Evolutionary conservation across 2,113 vertebrate genomes (phyloP).

Genomic region (Myotis davidii): DNA sequence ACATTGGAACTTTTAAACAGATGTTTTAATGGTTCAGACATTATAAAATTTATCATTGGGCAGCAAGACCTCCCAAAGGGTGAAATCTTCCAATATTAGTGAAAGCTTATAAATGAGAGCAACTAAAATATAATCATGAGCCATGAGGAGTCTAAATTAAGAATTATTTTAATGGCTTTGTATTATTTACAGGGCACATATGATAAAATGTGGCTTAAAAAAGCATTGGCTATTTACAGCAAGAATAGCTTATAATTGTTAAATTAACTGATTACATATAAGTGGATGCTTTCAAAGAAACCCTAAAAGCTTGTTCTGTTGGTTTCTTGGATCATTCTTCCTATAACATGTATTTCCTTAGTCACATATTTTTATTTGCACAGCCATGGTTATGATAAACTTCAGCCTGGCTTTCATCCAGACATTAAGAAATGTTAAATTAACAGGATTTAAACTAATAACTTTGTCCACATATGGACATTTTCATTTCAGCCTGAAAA

Average conservation of each 20-base stretch:
- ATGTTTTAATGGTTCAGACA: not conserved
- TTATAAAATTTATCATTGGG: not conserved
- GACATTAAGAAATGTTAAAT: not conserved
- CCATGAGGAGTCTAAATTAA: not conserved
- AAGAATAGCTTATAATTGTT: not conserved
- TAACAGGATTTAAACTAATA: constrained; percentile 1
- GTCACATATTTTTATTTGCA: constrained; percentile 24
- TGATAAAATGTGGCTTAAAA: not conserved
- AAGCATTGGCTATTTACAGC: not conserved
- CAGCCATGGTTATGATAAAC: not conserved
- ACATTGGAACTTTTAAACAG: not conserved
- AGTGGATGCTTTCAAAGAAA: not conserved
- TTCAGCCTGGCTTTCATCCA: not conserved
- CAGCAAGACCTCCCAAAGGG: not conserved
- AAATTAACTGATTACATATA: not conserved
- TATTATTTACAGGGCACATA: not conserved
- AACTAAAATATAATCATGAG: not conserved
- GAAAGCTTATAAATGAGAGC: not conserved
- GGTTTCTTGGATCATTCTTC: not conserved
- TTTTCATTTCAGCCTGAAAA: constrained; percentile 15
- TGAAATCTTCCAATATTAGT: not conserved
- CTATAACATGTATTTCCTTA: not conserved
- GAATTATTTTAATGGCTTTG: not conserved
- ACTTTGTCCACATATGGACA: not conserved
- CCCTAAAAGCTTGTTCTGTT: not conserved